Evolutionary conservation across 2,113 vertebrate genomes (phyloP).

Genomic region (Cervus canadensis): DNA sequence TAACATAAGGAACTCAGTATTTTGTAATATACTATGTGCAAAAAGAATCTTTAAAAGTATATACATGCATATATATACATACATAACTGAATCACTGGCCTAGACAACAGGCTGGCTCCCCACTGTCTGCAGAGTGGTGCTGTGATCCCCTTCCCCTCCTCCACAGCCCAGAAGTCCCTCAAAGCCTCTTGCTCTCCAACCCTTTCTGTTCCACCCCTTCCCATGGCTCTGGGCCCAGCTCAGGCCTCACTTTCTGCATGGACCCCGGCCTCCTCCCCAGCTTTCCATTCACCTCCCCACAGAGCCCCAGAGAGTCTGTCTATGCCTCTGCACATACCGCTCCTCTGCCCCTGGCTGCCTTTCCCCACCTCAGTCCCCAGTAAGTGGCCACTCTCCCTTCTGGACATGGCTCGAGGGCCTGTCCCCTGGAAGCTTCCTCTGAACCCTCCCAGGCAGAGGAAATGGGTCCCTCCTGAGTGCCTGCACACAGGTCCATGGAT

Average conservation of each 20-base stretch:
- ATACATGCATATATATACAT: not conserved
- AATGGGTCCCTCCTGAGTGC: not conserved
- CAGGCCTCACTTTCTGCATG: not conserved
- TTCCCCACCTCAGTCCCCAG: not conserved
- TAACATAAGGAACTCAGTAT: not conserved
- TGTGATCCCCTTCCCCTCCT: no score
- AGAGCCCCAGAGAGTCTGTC: not conserved
- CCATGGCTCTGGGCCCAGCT: not conserved
- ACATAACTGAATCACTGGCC: not conserved
- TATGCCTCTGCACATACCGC: not conserved
- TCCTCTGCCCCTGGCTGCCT: not conserved
- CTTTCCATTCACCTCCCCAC: not conserved
- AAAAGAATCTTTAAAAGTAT: not conserved
- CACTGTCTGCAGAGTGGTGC: not conserved
- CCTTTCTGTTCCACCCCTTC: not conserved
- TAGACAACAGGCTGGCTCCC: not conserved
- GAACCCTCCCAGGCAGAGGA: not conserved
- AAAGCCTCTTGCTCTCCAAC: not conserved
- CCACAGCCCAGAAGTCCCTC: not conserved
- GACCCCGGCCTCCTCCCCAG: not conserved
- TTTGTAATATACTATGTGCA: not conserved
- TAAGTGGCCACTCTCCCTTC: not conserved
- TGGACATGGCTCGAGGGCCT: not conserved
- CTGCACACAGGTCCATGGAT: fast-evolving
- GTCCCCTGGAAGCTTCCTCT: not conserved